These are phyloP conservation scores for Hassar affinis DNA, from an alignment of 2,113 vertebrate species.

Conservation along the genomic window DNA sequence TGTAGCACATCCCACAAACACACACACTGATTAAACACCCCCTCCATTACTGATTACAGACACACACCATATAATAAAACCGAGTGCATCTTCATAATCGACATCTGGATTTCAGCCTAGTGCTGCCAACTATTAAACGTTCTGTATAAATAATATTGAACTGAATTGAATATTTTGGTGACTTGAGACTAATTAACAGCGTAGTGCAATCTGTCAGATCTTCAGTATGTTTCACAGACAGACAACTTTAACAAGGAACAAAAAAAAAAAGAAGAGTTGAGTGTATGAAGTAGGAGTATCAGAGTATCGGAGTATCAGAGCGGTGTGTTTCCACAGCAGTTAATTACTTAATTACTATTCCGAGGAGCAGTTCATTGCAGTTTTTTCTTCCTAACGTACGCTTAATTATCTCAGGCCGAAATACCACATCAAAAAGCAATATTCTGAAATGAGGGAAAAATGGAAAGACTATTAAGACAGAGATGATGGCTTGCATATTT, in stretches of 20 bases:
- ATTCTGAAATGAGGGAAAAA: background rate
- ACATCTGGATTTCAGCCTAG: background rate
- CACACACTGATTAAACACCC: background rate
- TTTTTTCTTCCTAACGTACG: background rate
- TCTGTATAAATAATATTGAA: background rate
- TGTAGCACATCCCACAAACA: constrained; percentile 57
- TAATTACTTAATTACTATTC: background rate
- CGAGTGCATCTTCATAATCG: background rate
- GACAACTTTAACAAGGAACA: background rate
- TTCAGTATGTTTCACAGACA: background rate
- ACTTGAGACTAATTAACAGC: background rate
- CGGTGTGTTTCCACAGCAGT: background rate
- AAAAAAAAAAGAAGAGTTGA: background rate
- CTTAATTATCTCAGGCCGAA: background rate
- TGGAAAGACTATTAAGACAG: background rate
- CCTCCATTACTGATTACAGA: background rate
- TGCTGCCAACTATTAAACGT: background rate
- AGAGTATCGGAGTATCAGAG: background rate
- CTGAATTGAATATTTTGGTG: background rate
- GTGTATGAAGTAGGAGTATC: background rate
- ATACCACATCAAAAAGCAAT: background rate
- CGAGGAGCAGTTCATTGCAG: background rate
- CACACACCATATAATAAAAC: background rate
- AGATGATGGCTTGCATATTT: background rate
- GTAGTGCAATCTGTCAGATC: background rate